These are phyloP conservation scores for Notoglanidium macrostoma DNA, from an alignment of 2,797 vertebrate genomes.

Conservation along the genomic window DNA sequence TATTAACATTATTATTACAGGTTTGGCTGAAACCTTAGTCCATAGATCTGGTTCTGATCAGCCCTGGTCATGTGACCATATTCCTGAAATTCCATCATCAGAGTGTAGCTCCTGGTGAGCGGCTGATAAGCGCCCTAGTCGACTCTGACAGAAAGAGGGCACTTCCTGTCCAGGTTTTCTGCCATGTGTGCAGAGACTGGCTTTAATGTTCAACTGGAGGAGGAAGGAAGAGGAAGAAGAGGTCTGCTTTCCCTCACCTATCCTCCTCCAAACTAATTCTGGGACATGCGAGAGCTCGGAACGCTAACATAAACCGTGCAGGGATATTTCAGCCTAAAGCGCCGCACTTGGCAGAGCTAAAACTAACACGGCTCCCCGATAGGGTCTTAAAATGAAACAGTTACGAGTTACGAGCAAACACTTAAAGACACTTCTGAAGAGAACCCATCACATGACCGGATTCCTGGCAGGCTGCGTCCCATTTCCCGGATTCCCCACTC, in stretches of 20 bases:
- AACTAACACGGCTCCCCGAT: slow-evolving; percentile 10
- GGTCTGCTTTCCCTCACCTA: slow-evolving; percentile 28
- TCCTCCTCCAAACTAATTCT: slow-evolving; percentile 20
- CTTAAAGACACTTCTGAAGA: slow-evolving; percentile 13
- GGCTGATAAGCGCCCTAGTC: background rate
- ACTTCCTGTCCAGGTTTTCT: background rate
- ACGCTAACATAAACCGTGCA: slow-evolving; percentile 21
- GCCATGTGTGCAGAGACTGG: background rate
- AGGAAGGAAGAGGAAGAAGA: background rate
- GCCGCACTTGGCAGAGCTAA: slow-evolving; percentile 25
- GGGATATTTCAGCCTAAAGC: slow-evolving; percentile 24
- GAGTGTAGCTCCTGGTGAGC: background rate
- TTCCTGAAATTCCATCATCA: background rate
- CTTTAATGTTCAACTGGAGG: slow-evolving; percentile 19
- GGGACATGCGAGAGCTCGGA: background rate
- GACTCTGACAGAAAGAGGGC: background rate
- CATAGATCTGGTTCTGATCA: background rate
- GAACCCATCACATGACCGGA: background rate
- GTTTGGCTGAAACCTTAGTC: background rate
- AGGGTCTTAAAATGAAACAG: slow-evolving; percentile 28
- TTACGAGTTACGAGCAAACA: slow-evolving; percentile 12
- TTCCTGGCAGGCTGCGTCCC: slow-evolving; percentile 4
- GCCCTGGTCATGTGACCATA: background rate
- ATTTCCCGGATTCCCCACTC: background rate
- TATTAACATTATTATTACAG: background rate